Conservation (phyloP, 2,797 vertebrate genomes). For the Florisuga fusca region DNA sequence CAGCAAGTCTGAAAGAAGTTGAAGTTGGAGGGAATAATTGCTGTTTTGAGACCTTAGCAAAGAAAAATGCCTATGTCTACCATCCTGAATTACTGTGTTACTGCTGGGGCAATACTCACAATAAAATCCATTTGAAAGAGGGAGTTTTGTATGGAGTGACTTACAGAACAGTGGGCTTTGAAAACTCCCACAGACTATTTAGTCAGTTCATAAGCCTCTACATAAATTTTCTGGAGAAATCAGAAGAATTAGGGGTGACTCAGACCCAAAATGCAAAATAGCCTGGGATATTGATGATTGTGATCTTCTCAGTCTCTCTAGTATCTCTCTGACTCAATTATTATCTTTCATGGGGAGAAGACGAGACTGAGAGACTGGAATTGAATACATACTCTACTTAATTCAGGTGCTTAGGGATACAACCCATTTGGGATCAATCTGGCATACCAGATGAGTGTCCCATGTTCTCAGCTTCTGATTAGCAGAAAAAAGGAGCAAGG, state of each 20-base stretch:
- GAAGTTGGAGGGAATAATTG: background rate
- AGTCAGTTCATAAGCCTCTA: background rate
- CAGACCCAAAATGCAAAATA: background rate
- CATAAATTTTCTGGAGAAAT: background rate
- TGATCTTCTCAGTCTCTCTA: background rate
- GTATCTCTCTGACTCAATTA: background rate
- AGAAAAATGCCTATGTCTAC: background rate
- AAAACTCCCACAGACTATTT: background rate
- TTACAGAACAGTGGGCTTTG: background rate
- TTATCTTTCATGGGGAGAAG: background rate
- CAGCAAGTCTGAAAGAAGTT: background rate
- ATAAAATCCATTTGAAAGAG: background rate
- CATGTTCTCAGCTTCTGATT: background rate
- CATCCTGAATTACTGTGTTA: background rate
- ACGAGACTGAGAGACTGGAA: background rate
- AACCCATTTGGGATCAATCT: background rate
- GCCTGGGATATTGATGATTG: background rate
- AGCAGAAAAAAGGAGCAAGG: background rate
- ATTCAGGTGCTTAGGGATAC: background rate
- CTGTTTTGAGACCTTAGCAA: background rate
- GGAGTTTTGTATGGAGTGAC: background rate
- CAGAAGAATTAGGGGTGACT: background rate
- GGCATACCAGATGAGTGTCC: background rate
- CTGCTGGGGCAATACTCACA: background rate
- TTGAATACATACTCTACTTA: background rate